Conservation (phyloP, 2,888 invertebrate species). For the Drosophila anceps region DNA sequence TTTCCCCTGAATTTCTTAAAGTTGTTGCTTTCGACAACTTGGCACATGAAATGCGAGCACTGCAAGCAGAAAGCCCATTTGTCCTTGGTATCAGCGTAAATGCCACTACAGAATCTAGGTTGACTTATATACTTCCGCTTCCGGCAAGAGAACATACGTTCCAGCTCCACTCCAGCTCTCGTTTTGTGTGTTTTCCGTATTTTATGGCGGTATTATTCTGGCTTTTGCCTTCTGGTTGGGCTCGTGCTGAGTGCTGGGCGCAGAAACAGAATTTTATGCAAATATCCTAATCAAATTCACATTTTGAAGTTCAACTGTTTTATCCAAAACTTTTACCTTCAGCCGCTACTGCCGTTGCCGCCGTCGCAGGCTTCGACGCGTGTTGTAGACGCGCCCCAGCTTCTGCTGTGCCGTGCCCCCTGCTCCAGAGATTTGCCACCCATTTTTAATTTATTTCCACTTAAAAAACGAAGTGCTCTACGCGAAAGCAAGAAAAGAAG, state of each 20-base stretch:
- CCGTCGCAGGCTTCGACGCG: slow-evolving; percentile 58
- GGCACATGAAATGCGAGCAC: slow-evolving; percentile 45
- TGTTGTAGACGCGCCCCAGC: slow-evolving; percentile 55
- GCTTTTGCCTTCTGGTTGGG: slow-evolving; percentile 27
- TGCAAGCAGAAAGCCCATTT: slow-evolving; percentile 73
- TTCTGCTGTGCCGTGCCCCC: neutral
- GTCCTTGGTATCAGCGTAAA: slow-evolving; percentile 78
- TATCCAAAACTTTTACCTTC: slow-evolving; percentile 83
- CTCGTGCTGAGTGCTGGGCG: slow-evolving; percentile 47
- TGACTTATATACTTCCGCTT: slow-evolving; percentile 83
- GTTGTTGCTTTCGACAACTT: slow-evolving; percentile 44
- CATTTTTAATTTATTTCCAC: slow-evolving; percentile 85
- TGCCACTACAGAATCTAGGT: slow-evolving; percentile 77
- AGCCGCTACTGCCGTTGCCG: slow-evolving; percentile 35
- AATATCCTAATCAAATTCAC: slow-evolving; percentile 86
- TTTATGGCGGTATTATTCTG: slow-evolving; percentile 67
- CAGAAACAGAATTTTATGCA: slow-evolving; percentile 84
- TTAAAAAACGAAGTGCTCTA: slow-evolving; percentile 66
- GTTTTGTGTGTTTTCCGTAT: slow-evolving; percentile 38
- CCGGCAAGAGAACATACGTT: slow-evolving; percentile 76
- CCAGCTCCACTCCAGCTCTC: slow-evolving; percentile 41
- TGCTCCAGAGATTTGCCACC: slow-evolving; percentile 72
- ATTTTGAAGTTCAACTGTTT: slow-evolving; percentile 85
- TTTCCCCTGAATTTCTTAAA: slow-evolving; percentile 35
- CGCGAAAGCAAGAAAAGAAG: slow-evolving; percentile 41